phyloP scores from a whole-genome alignment of 2,113 vertebrate species.

The Psilopsiagon aymara region DNA sequence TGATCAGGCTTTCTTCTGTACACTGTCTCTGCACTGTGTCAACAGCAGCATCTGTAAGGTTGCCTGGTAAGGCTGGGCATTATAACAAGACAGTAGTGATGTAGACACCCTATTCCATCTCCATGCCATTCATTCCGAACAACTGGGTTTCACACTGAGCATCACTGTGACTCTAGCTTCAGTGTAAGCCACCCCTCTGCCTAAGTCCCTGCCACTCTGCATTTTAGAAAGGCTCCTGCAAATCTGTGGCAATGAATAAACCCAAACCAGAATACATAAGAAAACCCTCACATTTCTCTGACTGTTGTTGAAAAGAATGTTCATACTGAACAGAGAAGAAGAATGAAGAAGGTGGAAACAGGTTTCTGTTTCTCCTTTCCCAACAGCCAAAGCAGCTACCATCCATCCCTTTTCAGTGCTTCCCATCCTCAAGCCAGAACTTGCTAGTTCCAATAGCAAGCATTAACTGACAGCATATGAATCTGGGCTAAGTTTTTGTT shows the following conservation, averaged over 20 bases:
- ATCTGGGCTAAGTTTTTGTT: not conserved
- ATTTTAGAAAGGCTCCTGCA: not conserved
- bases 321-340: not conserved
- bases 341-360: not conserved
- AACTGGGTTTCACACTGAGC: not conserved
- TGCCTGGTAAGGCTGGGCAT: not conserved
- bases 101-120: not conserved
- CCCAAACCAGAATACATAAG: not conserved
- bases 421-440: not conserved
- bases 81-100: not conserved
- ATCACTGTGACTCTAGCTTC: not conserved
- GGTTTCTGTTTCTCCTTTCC: not conserved
- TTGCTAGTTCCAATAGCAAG: not conserved
- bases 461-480: not conserved
- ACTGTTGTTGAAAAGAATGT: accelerated
- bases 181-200: not conserved
- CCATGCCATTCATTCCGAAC: not conserved
- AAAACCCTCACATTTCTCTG: not conserved
- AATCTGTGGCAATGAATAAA: not conserved
- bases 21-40: not conserved
- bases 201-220: not conserved
- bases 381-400: not conserved
- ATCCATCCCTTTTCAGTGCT: not conserved
- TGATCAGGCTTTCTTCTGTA: not conserved
- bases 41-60: not conserved